Conservation (phyloP, 2,113 vertebrate genomes). For the Helogale parvula region DNA sequence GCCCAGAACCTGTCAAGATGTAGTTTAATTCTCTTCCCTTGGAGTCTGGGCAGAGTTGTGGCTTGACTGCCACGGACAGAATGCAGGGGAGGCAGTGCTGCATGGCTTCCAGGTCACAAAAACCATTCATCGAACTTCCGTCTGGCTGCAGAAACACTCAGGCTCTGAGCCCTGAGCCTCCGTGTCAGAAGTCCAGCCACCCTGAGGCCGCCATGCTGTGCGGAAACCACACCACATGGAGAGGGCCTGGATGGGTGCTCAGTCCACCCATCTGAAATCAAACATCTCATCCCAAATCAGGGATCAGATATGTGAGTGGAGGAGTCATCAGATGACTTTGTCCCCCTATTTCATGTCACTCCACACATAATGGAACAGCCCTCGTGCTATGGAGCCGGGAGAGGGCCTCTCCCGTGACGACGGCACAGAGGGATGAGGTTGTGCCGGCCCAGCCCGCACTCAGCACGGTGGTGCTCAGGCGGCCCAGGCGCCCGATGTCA, state of each 20-base stretch:
- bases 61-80: background rate
- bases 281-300: background rate
- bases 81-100: background rate
- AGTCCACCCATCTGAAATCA: background rate
- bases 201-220: accelerated
- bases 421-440: background rate
- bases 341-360: background rate
- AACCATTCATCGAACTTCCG: background rate
- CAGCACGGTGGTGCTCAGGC: background rate
- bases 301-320: background rate
- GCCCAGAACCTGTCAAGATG: background rate
- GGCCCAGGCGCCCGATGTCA: too few relatives aligned
- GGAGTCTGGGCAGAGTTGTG: background rate
- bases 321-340: background rate
- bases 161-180: background rate
- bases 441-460: background rate
- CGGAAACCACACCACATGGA: background rate
- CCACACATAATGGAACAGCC: background rate
- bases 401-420: background rate
- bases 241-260: background rate
- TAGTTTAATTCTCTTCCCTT: background rate
- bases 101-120: background rate
- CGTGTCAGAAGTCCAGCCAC: background rate
- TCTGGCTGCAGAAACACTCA: background rate
- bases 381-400: background rate